A percentile compares a stretch with the other conserved stretches of the same genome.
Conservation (phyloP, 64 coral and sea anemone species). For the Orbicella faveolata region DNA sequence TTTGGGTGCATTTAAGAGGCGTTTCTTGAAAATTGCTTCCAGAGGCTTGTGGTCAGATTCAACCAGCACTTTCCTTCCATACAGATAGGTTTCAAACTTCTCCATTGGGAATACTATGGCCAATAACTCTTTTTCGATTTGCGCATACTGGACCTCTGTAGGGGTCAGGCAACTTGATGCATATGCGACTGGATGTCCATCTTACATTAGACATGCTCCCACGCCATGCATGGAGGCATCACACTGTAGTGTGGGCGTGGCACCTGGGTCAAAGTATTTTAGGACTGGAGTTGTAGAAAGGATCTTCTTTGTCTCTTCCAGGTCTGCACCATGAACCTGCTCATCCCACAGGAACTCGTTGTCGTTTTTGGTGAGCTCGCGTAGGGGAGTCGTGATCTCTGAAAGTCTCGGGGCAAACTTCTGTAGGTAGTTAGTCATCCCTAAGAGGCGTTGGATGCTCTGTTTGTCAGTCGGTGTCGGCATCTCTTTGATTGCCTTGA, state of each 20-base stretch:
- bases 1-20: conserved; percentile 44
- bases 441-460: conserved; percentile 39
- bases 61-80: conserved; percentile 50
- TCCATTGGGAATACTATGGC: conserved; percentile 56
- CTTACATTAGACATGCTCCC: conserved; percentile 41
- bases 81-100: conserved; percentile 54
- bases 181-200: conserved; percentile 14
- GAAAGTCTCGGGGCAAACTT: conserved; percentile 49
- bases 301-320: conserved; percentile 8
- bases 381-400: conserved; percentile 25
- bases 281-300: background rate
- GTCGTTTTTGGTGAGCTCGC: conserved; percentile 45
- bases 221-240: conserved; percentile 53
- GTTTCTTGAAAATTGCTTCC: conserved; percentile 54
- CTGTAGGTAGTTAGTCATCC: conserved; percentile 65
- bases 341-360: conserved; percentile 43
- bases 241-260: conserved; percentile 26
- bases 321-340: background rate
- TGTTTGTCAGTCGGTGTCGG: conserved; percentile 29
- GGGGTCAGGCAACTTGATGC: no score
- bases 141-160: conserved; percentile 57
- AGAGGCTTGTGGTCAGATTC: conserved; percentile 67
- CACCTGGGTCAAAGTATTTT: conserved; percentile 29
- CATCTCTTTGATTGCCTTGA: conserved; percentile 46
- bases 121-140: conserved; percentile 67